phyloP scores from a whole-genome alignment of 2,113 vertebrate species.

The Dendrocopos noguchii region DNA sequence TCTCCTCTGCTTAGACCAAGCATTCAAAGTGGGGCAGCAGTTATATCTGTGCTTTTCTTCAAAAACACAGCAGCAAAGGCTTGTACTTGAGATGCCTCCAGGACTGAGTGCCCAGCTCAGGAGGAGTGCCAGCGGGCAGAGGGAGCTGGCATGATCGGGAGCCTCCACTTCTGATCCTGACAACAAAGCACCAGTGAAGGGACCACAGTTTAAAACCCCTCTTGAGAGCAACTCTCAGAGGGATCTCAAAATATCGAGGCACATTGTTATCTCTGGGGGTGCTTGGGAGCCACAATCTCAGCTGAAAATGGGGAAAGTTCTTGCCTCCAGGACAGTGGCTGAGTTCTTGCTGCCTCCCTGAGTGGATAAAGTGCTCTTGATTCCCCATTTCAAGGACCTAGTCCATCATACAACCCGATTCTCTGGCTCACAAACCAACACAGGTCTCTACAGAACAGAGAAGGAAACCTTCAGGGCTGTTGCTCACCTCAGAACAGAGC shows the following conservation, averaged over 20 bases:
- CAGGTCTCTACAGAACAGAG: background rate
- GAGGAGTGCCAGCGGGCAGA: background rate
- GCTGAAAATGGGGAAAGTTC: background rate
- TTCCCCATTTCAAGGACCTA: background rate
- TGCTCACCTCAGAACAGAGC: background rate
- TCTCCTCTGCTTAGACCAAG: background rate
- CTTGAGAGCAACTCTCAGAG: background rate
- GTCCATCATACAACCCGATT: background rate
- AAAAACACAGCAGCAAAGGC: background rate
- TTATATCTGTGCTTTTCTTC: background rate
- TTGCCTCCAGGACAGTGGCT: background rate
- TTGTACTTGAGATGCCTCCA: background rate
- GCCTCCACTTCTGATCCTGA: background rate
- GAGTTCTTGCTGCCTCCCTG: background rate
- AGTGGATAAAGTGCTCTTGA: background rate
- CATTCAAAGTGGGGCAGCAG: background rate
- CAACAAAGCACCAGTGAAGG: background rate
- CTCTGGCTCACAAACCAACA: background rate
- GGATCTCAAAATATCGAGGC: background rate
- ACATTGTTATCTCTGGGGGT: background rate
- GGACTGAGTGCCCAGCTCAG: rapidly evolving
- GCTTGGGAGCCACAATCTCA: background rate
- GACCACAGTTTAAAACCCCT: background rate
- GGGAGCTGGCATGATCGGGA: background rate
- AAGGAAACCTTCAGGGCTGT: background rate